Percentiles rank a stretch among this genome's conserved stretches.
These are phyloP conservation scores for Solenopsis invicta DNA, from an alignment of 1,140 invertebrate species.

Conservation along the genomic window DNA sequence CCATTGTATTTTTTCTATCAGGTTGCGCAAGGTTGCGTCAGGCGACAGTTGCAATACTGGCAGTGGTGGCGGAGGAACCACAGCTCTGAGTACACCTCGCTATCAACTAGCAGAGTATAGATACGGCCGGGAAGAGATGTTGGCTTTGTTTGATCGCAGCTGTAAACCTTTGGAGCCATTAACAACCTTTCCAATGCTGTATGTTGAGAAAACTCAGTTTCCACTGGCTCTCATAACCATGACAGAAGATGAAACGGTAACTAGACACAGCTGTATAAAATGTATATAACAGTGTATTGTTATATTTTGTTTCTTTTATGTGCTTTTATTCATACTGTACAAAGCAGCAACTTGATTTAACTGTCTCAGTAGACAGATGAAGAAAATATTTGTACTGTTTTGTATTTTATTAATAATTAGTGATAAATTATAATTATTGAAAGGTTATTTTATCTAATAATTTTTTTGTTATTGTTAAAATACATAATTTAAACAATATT, in stretches of 20 bases:
- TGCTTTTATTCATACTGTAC: background rate
- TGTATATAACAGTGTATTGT: background rate
- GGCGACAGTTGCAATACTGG: conserved; percentile 85
- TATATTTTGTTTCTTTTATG: background rate
- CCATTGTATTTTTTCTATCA: conserved; percentile 54
- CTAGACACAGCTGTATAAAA: background rate
- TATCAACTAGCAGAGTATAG: conserved; percentile 92
- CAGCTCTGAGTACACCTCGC: conserved; percentile 84
- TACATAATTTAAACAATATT: background rate
- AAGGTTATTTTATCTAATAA: background rate
- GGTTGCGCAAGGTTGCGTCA: conserved; percentile 89
- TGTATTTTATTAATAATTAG: too few relatives aligned
- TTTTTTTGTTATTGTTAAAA: background rate
- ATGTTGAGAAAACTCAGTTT: conserved; percentile 91
- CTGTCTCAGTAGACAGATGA: background rate
- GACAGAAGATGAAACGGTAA: conserved; percentile 94
- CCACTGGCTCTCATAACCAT: conserved; percentile 92
- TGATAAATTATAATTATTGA: background rate
- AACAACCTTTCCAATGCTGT: conserved; percentile 89
- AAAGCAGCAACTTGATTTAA: background rate
- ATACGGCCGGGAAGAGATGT: conserved; percentile 96
- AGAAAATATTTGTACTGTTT: too few relatives aligned
- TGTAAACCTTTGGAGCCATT: conserved; percentile 90
- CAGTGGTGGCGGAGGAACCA: conserved; percentile 83
- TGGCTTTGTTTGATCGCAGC: conserved; percentile 92